A percentile compares a stretch with the other conserved stretches of the same genome.
phyloP scores from a whole-genome alignment of 2,113 vertebrate species.

The Chrysemys picta region DNA sequence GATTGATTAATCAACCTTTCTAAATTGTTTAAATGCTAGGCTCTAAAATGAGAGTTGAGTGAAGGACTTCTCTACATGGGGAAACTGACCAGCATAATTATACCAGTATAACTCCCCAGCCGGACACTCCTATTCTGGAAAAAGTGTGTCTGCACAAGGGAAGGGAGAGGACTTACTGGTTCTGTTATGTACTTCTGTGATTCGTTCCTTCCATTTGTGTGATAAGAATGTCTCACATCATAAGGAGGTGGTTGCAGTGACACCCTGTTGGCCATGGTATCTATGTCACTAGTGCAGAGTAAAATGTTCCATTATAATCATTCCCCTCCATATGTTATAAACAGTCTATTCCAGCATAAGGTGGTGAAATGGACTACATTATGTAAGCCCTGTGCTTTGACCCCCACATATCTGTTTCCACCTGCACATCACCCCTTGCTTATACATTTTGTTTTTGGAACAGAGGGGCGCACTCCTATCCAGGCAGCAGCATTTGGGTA shows the following conservation, averaged over 20 bases:
- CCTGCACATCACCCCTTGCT: not conserved
- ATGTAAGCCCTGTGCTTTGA: not conserved
- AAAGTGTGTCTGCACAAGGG: not conserved
- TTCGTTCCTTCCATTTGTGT: not conserved
- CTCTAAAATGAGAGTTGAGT: not conserved
- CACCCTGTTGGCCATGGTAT: fast-evolving
- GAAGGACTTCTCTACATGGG: not conserved
- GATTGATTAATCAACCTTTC: not conserved
- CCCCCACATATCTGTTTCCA: not conserved
- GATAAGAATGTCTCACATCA: not conserved
- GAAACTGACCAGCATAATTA: not conserved
- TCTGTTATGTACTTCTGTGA: fast-evolving
- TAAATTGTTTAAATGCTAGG: not conserved
- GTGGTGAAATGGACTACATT: not conserved
- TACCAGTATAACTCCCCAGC: not conserved
- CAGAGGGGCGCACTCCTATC: not conserved
- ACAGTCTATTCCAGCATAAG: not conserved
- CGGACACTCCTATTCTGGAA: not conserved
- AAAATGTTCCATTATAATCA: not conserved
- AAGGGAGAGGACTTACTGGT: not conserved
- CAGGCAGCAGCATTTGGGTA: not conserved
- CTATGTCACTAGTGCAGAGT: not conserved
- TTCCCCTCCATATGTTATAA: not conserved
- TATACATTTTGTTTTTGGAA: not conserved
- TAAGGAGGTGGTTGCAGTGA: not conserved